These are phyloP conservation scores for Aradus depressus DNA, from an alignment of 2,888 invertebrate species.

Conservation along the genomic window DNA sequence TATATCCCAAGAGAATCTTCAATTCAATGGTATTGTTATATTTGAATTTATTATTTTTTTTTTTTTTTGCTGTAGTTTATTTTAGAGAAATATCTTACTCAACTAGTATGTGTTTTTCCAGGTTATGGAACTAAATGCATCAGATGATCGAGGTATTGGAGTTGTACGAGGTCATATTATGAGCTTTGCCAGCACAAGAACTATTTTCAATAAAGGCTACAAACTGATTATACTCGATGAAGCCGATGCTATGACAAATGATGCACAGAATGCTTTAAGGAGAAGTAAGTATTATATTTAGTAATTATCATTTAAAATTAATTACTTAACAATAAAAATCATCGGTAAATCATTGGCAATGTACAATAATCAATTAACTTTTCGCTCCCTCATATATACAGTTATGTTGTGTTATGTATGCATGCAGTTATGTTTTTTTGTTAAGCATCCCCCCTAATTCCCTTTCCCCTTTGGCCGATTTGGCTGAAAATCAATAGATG, in stretches of 20 bases:
- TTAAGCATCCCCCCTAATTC: too few relatives aligned
- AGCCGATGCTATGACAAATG: conserved; percentile 98
- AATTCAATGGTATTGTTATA: conserved; percentile 73
- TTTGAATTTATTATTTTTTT: not conserved
- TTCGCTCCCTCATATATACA: too few relatives aligned
- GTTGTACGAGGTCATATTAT: conserved; percentile 89
- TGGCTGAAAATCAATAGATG: too few relatives aligned
- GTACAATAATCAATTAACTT: too few relatives aligned
- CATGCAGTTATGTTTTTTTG: too few relatives aligned
- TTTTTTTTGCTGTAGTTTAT: not conserved
- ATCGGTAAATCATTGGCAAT: too few relatives aligned
- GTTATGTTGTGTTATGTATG: too few relatives aligned
- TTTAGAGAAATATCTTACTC: too few relatives aligned
- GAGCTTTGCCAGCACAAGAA: conserved; percentile 92
- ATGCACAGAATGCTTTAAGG: conserved; percentile 95
- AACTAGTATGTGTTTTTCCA: too few relatives aligned
- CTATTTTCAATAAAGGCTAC: conserved; percentile 85
- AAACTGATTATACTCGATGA: conserved; percentile 96
- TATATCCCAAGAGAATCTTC: conserved; percentile 82
- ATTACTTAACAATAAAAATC: too few relatives aligned
- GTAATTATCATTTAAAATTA: conserved; percentile 9
- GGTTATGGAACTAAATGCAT: conserved; percentile 90
- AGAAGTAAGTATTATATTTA: conserved; percentile 53
- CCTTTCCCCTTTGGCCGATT: too few relatives aligned
- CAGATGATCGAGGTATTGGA: conserved; percentile 94